Conservation (phyloP, 2,113 vertebrate species). For the Platysternon megacephalum region DNA sequence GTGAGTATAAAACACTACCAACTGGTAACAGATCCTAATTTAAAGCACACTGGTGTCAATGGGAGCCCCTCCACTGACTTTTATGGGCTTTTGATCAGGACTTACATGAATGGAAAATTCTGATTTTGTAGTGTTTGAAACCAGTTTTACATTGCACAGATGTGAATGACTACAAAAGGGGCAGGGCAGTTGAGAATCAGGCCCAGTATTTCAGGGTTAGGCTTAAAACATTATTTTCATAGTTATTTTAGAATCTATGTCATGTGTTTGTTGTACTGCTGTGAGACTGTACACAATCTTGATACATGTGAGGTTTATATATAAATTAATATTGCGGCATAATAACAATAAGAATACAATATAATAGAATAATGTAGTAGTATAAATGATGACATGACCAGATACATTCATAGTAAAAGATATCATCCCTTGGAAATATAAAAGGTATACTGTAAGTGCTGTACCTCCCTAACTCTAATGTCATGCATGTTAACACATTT, state of each 20-base stretch:
- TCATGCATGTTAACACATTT: background rate
- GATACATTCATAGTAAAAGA: background rate
- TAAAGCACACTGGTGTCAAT: too few relatives aligned
- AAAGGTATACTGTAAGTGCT: background rate
- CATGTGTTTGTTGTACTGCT: background rate
- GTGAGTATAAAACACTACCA: background rate
- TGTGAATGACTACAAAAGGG: background rate
- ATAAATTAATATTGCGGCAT: background rate
- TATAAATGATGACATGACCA: background rate
- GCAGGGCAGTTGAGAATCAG: background rate
- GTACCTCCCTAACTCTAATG: background rate
- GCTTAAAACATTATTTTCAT: background rate
- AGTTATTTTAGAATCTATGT: background rate
- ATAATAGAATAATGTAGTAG: background rate
- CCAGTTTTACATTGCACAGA: background rate
- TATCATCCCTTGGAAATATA: background rate
- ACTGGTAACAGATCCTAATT: too few relatives aligned
- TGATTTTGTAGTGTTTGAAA: background rate
- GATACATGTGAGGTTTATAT: background rate
- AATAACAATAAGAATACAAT: background rate
- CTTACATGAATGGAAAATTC: too few relatives aligned
- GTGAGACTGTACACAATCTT: background rate
- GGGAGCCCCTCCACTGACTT: too few relatives aligned
- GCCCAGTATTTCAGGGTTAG: background rate
- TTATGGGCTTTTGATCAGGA: too few relatives aligned